Evolutionary conservation across 2,888 invertebrate genomes (phyloP), one percentile per base, ranked within the genome.

Genomic region (Tetranychus truncatus): DNA sequence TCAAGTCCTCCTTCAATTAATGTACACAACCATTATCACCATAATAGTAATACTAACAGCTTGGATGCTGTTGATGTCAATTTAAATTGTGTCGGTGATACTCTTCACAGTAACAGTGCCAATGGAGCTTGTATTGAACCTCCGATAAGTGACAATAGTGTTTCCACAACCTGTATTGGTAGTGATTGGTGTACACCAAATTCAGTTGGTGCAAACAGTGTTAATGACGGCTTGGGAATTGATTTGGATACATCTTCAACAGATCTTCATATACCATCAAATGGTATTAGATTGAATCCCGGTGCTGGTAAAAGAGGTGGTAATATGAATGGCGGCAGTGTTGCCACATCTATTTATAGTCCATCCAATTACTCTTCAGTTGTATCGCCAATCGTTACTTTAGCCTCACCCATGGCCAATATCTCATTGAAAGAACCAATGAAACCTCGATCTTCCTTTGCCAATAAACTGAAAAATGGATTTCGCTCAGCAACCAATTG

Each of bases 81-180:
- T 69, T 20, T 24, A 24, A 69, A n/a, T 24, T 24, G 69, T 11
- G 34, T 24, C 9, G 69, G 69, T 24, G 69, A 69, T 69, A 20
- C 18, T 21, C 69, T 24, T 21, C 20, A 24, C 34, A 24, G 11
- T 24, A 20, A 69, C 69, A 69, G 34, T 69, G 69, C 65, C 73
- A 73, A 73, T n/a, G 65, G 73, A 34, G 21, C 45, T 66, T 34
- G 73, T 65, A 21, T 45, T 72, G 72, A 72, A 45, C 72, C 72
- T 20, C 72, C 72, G 18, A 84, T 85, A 74, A 86, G 86, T 82
- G 86, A 86, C 80, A 86, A 85, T 78, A 81, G 81, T 77, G 82
- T 83, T 21, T 82, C 82, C 45, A 82, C 83, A 8, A 82, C 83
- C 1, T 81, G 81, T 77, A 44, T 66, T 11, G 72, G 34, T 34